Base-by-base conservation (phyloP, 92 coral and sea anemone species). In the Porites cylindrica region DNA sequence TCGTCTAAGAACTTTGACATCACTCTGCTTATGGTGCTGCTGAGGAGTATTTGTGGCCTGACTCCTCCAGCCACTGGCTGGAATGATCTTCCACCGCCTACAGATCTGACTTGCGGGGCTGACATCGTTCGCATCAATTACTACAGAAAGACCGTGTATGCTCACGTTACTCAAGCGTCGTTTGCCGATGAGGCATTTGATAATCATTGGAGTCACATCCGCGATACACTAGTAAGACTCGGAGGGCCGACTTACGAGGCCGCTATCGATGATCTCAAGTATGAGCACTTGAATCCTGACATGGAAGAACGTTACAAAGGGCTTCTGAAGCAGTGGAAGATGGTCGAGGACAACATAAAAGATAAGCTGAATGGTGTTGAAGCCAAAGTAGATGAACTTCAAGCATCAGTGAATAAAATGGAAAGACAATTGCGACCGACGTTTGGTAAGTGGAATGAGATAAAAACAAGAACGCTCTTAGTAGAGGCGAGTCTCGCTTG, bases 1-100 rank as follows among this genome's bases (percentile, higher is more conserved):
- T 74, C 82, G 29, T 88, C 91, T 23, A 51, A 60, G 51, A 52
- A 66, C 50, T 89, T 83, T 81, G 88, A 89, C 52, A 89, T 83
- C 18, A 66, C 88, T 12, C 61, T 83, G 9, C 63, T 89, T 11
- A 24, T 32, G 50, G 10, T 68, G 56, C 92, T 89, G 23, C 69
- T 89, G 16, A 53, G 85, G 58, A 75, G 59, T 51, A 83, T 83
- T 20, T 89, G 88, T 59, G 8, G 43, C 59, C 69, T 83, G 43
- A n/a, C 74, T 61, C 23, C 80, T 21, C 92, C 92, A 0, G 73
- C 23, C 20, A 50, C 66, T 21, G 92, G 92, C 2, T 89, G 92
- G 88, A 53, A 83, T 69, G 77, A 14, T 26, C 74, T 77, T 43
- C 88, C 92, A 2, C 29, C 66, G 47, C 14, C 66, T 54, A 62